These are phyloP conservation scores for Vultur gryphus DNA, from an alignment of 2,797 vertebrate species.

Conservation along the genomic window DNA sequence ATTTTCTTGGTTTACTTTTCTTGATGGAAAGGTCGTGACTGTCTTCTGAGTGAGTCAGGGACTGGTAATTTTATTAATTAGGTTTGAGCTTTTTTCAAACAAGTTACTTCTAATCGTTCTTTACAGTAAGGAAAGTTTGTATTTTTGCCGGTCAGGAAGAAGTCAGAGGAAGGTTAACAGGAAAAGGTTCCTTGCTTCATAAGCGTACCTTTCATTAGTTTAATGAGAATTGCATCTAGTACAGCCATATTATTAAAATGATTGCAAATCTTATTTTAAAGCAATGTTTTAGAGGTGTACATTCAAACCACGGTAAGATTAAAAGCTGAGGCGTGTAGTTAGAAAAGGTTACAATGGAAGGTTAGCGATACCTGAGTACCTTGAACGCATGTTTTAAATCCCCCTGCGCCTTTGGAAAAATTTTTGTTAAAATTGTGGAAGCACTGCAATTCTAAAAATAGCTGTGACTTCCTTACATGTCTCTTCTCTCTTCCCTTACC, in stretches of 20 bases:
- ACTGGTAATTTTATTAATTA: not conserved
- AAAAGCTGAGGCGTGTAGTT: not conserved
- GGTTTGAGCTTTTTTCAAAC: not conserved
- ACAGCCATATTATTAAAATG: not conserved
- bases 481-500: not conserved
- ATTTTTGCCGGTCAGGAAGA: not conserved
- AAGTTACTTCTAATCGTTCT: not conserved
- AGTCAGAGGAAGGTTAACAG: not conserved
- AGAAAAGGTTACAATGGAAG: not conserved
- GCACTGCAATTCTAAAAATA: not conserved
- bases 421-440: not conserved
- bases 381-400: not conserved
- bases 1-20: not conserved
- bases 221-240: not conserved
- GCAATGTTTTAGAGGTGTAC: not conserved
- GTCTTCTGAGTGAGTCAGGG: not conserved
- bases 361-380: fast-evolving
- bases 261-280: not conserved
- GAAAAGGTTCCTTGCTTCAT: not conserved
- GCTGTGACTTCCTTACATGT: not conserved
- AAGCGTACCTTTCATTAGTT: not conserved
- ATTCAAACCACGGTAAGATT: fast-evolving
- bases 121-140: not conserved
- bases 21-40: not conserved
- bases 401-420: not conserved